Conservation (phyloP, 2,113 vertebrate species). For the Turdus rufiventris region DNA sequence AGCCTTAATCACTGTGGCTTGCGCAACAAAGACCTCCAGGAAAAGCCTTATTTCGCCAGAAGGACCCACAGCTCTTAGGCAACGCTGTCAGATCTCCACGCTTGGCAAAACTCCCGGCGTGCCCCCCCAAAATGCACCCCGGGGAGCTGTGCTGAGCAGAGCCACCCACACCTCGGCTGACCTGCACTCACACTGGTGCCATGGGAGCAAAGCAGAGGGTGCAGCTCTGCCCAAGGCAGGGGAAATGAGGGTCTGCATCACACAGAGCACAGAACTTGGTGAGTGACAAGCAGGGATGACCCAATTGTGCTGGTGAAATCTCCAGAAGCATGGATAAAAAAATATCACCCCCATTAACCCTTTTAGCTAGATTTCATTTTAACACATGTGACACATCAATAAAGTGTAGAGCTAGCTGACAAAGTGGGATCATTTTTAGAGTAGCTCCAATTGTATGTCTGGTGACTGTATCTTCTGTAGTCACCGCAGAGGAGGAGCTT, state of each 20-base stretch:
- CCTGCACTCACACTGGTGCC: accelerated
- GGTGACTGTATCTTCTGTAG: background rate
- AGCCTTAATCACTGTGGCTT: background rate
- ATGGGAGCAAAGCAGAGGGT: accelerated
- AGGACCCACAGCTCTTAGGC: background rate
- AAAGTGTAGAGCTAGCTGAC: background rate
- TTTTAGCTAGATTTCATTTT: background rate
- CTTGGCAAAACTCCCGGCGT: accelerated
- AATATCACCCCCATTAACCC: background rate
- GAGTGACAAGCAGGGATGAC: background rate
- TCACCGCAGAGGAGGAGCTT: background rate
- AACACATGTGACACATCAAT: background rate
- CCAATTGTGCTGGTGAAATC: background rate
- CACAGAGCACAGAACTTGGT: accelerated
- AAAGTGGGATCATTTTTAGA: background rate
- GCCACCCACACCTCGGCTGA: background rate
- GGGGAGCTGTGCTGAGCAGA: accelerated
- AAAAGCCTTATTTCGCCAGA: background rate
- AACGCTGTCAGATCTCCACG: accelerated
- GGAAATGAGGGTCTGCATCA: background rate
- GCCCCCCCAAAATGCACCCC: accelerated
- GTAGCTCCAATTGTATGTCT: background rate
- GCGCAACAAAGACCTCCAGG: background rate
- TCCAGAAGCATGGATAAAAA: background rate
- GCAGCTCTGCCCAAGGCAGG: background rate